Evolutionary conservation across 30 jellyfish, hydroid and myxozoan species (phyloP), one percentile per base, ranked within the genome.

Genomic region (Sanderia malayensis): DNA sequence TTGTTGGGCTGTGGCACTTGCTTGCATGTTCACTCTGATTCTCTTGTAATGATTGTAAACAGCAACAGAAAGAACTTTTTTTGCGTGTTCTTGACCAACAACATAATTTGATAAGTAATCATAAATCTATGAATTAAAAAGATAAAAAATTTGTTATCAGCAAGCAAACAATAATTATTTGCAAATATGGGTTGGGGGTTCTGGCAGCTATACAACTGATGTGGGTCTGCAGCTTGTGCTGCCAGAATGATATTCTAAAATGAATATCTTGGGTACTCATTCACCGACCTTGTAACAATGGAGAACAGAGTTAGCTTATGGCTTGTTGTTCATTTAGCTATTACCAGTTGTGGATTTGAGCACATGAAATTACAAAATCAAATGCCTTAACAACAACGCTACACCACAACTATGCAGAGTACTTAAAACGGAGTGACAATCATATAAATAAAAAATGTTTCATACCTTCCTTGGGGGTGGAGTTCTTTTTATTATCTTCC

Each of bases 11-110:
- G 87, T 4, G 49, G 78, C 74, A 18, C 58, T 78, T 22, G 92
- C 13, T 46, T 94, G 83, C 27, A 92, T 11, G 70, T 92, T 92
- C 21, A 92, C 98, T 61, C 74, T 45, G 27, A 92, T 76, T 13
- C 98, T 57, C 52, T 92, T 92, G 62, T 92, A 92, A 52, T 92
- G 98, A 70, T 92, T 84, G 41, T 92, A 92, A 2, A 92, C 98
- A 33, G 98, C 98, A n/a, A 84, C 96, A 23, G 98, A 79, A 1
- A 92, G 80, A 2, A 92, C 98, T 61, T 84, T 84, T 83, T 92
- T 92, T n/a, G 98, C 98, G 32, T 67, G 75, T 45, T 92, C 96
- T 64, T 92, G 98, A 6, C 98, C 98, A 64, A 92, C 98, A 31
- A 92, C 98, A 66, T 92, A 92, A 17, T 84, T 83, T 31, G 98